Evolutionary conservation across 2,113 vertebrate species (phyloP).

Genomic region (Mionectes macconnelli): DNA sequence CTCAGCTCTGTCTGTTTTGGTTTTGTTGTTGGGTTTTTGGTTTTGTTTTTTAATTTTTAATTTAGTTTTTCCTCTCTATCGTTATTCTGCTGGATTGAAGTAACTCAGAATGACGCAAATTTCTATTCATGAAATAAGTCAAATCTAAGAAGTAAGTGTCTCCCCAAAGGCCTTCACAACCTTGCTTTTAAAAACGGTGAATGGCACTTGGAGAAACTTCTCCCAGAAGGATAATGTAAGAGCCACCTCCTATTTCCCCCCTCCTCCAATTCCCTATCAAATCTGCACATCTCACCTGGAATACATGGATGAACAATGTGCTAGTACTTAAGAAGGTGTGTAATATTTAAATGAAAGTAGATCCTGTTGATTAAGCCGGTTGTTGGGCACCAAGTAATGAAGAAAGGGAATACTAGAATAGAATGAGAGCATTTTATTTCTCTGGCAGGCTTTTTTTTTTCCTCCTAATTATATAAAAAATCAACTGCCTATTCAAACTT

Average conservation of each 20-base stretch:
- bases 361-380: not conserved
- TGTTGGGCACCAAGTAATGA: not conserved
- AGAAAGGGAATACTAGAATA: not conserved
- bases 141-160: not conserved
- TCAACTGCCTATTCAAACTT: not conserved
- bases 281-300: not conserved
- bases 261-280: not conserved
- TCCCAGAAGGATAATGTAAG: not conserved
- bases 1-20: rapidly evolving
- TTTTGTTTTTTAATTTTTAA: not conserved
- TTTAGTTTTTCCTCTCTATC: not conserved
- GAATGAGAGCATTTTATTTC: not conserved
- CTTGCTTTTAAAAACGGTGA: not conserved
- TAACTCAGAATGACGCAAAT: not conserved
- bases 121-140: not conserved
- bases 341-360: not conserved
- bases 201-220: not conserved
- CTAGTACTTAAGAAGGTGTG: not conserved
- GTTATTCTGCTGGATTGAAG: not conserved
- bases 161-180: not conserved
- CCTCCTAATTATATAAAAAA: not conserved
- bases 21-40: not conserved
- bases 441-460: not conserved
- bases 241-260: not conserved
- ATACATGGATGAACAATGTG: not conserved